Percentiles rank a stretch among this genome's conserved stretches.
These are phyloP conservation scores for Agrotis puta DNA, from an alignment of 2,888 invertebrate genomes.

Conservation along the genomic window DNA sequence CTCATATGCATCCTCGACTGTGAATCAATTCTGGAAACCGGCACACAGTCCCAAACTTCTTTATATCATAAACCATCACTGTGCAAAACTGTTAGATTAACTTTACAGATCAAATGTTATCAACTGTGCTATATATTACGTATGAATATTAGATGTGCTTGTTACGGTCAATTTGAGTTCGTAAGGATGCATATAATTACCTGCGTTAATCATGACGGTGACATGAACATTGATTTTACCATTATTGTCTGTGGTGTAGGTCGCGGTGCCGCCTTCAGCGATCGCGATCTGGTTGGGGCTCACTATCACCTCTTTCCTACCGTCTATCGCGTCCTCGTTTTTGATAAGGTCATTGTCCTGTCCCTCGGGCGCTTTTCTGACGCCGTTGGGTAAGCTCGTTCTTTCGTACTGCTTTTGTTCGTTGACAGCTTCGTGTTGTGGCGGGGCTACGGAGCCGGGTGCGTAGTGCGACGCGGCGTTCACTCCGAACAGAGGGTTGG, in stretches of 20 bases:
- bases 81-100: slow-evolving; percentile 88
- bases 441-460: slow-evolving; percentile 74
- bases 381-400: slow-evolving; percentile 85
- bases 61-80: slow-evolving; percentile 83
- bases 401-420: slow-evolving; percentile 81
- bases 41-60: slow-evolving; percentile 80
- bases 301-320: slow-evolving; percentile 89
- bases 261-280: slow-evolving; percentile 88
- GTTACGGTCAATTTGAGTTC: slow-evolving; percentile 77
- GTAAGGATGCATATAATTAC: slow-evolving; percentile 91
- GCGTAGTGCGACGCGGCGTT: slow-evolving; percentile 89
- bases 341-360: slow-evolving; percentile 94
- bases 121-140: slow-evolving; percentile 75
- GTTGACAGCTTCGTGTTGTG: slow-evolving; percentile 70
- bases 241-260: slow-evolving; percentile 94
- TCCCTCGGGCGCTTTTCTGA: slow-evolving; percentile 94
- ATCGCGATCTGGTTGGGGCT: slow-evolving; percentile 88
- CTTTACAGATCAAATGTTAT: slow-evolving; percentile 76
- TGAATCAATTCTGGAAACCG: slow-evolving; percentile 77
- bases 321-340: slow-evolving; percentile 91
- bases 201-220: slow-evolving; percentile 95
- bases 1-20: slow-evolving; percentile 90
- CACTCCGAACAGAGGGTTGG: slow-evolving; percentile 88
- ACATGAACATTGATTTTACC: slow-evolving; percentile 97
- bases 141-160: slow-evolving; percentile 75